Base-by-base conservation (phyloP, 2,888 invertebrate genomes). In the Sycophila texana region DNA sequence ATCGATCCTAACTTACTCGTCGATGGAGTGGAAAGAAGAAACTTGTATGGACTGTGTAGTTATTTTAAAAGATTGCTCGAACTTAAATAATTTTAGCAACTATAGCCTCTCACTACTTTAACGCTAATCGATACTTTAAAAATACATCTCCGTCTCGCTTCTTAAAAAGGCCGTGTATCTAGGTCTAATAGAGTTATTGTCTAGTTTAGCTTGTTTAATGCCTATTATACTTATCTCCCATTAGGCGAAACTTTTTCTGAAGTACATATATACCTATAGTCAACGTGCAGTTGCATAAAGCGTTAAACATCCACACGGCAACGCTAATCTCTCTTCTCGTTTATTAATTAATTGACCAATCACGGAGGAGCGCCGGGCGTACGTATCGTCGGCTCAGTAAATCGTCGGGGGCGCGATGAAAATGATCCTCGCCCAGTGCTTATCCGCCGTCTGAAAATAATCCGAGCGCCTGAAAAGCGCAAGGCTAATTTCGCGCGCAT, bases 371-470 rank as follows among this genome's bases (percentile, higher is more conserved):
- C 14, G n/a, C 14, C 16, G 2, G 16, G 4, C 14, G 4, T 14
- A 53, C 3, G 53, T 4, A 53, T 4, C 53, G 3, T 3, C 26
- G 26, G 1, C 16, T 53, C n/a, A 5, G 4, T n/a, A n/a, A 13
- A 53, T 14, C 53, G 4, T 12, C 20, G 3, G 12, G 12, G 1
- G 22, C 22, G n/a, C 18, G 20, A 60, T 60, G 53, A 53, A 53
- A 53, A 53, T 53, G 22, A 53, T 72, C 61, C 14, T 7, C n/a
- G 16, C 39, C 13, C 63, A 60, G 61, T 51, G 7, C 7, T 13
- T 51, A 61, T 72, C 20, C 61, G 22, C 14, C 39, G 22, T 68
- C 61, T 68, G 71, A 79, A 79, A 79, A 74, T 74, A 74, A 79
- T 74, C 57, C 30, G 14, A 39, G 30, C 47, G 75, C 57, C 57